phyloP scores from a whole-genome alignment of 2,113 vertebrate species.

The Dromiciops gliroides region DNA sequence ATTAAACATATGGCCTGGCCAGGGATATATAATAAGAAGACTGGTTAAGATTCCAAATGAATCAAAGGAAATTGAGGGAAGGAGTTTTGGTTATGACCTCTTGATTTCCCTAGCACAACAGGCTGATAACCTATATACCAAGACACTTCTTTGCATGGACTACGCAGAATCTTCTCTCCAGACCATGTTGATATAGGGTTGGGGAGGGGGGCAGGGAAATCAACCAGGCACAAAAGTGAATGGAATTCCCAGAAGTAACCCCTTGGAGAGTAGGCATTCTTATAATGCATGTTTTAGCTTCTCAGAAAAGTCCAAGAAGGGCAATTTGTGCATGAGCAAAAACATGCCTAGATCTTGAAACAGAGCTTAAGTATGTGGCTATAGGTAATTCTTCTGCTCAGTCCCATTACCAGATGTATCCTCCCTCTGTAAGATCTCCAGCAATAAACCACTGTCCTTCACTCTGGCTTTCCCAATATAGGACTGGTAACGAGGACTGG shows the following conservation, averaged over 20 bases:
- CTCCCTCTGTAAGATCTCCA: neutral
- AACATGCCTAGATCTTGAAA: neutral
- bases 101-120: neutral
- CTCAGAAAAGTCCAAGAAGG: neutral
- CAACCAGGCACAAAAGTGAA: neutral
- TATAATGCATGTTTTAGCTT: neutral
- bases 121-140: neutral
- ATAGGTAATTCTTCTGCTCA: neutral
- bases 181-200: neutral
- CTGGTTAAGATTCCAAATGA: neutral
- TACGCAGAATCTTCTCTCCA: neutral
- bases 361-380: neutral
- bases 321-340: neutral
- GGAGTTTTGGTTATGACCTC: neutral
- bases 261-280: neutral
- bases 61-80: neutral
- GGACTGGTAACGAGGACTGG: neutral
- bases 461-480: neutral
- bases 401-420: neutral
- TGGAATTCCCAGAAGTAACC: neutral
- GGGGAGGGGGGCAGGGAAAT: neutral
- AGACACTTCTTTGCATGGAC: neutral
- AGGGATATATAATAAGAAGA: neutral
- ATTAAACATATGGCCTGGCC: neutral
- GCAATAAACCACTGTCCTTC: neutral